Percentiles rank a stretch among this genome's conserved stretches.
Evolutionary conservation across 2,888 invertebrate genomes (phyloP).

Genomic region (Electrophaes corylata): DNA sequence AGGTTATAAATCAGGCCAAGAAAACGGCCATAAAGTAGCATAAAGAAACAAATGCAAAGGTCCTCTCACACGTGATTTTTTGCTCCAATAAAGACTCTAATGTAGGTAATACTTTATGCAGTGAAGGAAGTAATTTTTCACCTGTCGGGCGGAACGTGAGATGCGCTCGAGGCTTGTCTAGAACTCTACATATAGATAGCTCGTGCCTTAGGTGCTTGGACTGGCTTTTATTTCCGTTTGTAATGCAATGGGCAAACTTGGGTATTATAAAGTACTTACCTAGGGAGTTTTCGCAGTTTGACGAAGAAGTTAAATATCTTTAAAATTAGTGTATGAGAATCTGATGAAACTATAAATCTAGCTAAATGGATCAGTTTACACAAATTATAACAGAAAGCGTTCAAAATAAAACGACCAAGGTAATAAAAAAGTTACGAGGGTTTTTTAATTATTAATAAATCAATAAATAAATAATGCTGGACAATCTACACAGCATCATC

Average conservation of each 20-base stretch:
- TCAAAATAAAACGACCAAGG: no score
- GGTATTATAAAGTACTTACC: not conserved
- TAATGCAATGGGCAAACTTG: not conserved
- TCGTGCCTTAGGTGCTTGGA: not conserved
- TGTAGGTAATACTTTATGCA: slow-evolving; percentile 19
- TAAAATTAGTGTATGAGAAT: no score
- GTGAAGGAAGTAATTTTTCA: slow-evolving; percentile 32
- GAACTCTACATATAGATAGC: slow-evolving; percentile 2
- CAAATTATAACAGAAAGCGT: no score
- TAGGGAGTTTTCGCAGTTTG: no score
- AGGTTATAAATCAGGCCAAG: not conserved
- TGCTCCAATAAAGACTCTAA: slow-evolving; percentile 20
- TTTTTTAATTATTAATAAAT: no score
- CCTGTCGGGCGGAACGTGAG: slow-evolving; percentile 27
- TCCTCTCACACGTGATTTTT: slow-evolving; percentile 13
- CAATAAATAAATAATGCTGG: no score
- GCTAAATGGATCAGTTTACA: no score
- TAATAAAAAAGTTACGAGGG: no score
- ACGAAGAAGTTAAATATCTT: no score
- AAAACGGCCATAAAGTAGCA: not conserved
- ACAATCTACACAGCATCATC: no score
- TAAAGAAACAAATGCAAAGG: slow-evolving; percentile 1
- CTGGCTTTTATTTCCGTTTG: slow-evolving; percentile 10
- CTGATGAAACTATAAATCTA: no score
- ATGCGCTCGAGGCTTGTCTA: slow-evolving; percentile 24